Evolutionary conservation across 1,140 invertebrate genomes (phyloP).

Genomic region (Thaumatotibia leucotreta): DNA sequence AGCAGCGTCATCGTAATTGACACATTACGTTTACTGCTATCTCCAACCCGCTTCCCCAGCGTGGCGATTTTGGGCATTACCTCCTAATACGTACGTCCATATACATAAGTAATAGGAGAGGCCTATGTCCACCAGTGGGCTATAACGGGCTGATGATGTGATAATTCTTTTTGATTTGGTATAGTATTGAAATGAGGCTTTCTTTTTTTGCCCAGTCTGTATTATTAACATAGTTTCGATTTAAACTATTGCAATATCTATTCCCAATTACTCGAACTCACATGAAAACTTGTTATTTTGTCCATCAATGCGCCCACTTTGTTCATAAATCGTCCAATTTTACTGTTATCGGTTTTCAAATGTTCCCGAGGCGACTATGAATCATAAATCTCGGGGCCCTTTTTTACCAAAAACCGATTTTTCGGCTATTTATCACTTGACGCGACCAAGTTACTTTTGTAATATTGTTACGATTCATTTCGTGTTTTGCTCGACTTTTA

Average conservation of each 20-base stretch:
- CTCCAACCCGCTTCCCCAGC: no score
- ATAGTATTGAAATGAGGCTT: no score
- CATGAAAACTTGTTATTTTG: conserved; percentile 24
- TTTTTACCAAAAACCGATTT: conserved; percentile 21
- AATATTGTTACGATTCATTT: neutral
- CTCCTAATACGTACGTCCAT: no score
- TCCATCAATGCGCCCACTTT: conserved; percentile 17
- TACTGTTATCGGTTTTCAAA: conserved; percentile 34
- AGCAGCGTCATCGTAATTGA: no score
- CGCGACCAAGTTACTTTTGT: neutral
- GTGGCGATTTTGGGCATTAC: no score
- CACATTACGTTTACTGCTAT: no score
- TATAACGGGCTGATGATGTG: no score
- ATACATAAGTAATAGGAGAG: no score
- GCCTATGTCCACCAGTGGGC: no score
- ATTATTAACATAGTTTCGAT: neutral
- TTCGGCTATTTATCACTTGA: neutral
- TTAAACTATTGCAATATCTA: conserved; percentile 4
- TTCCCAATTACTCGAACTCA: conserved; percentile 23
- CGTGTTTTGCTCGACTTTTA: neutral
- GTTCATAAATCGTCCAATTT: conserved; percentile 36
- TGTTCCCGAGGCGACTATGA: conserved; percentile 21
- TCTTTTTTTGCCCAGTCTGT: neutral
- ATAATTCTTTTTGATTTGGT: no score
- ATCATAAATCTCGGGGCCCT: conserved; percentile 31